Percentiles rank a stretch among this genome's conserved stretches.
Evolutionary conservation across 1,140 invertebrate genomes (phyloP).

Genomic region (Cyrtorhinus lividipennis): DNA sequence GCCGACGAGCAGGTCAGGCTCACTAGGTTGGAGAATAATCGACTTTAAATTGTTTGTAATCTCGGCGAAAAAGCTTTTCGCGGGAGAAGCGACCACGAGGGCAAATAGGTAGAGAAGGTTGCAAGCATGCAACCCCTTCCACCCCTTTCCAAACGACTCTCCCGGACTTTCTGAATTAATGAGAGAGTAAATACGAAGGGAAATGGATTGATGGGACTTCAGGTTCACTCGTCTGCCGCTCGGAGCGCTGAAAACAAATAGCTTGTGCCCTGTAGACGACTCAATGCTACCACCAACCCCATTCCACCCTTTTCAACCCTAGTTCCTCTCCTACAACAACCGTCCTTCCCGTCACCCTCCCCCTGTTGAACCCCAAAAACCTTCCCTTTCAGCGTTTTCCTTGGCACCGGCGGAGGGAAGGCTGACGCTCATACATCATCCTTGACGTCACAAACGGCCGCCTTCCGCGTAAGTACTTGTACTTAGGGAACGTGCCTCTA

Average conservation of each 20-base stretch:
- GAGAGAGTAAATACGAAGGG: conserved; percentile 1
- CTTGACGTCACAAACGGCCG: neutral
- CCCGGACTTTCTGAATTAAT: neutral
- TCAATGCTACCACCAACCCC: neutral
- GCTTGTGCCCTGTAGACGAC: neutral
- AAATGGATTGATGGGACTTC: conserved; percentile 4
- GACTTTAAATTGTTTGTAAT: neutral
- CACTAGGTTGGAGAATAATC: no score
- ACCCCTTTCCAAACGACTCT: neutral
- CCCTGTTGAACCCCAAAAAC: no score
- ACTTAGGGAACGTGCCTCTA: neutral
- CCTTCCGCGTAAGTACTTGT: neutral
- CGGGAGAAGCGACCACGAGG: neutral
- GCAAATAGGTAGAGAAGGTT: neutral
- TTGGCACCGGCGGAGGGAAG: no score
- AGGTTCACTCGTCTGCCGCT: conserved; percentile 4
- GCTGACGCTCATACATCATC: neutral
- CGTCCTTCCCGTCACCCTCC: neutral
- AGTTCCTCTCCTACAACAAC: neutral
- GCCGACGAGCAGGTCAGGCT: no score
- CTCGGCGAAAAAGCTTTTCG: neutral
- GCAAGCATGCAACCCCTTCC: neutral
- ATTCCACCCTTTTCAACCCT: neutral
- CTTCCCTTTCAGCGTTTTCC: no score
- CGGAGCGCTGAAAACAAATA: neutral